Conservation (phyloP, 23 tunicate genomes). For the Trididemnum clinides region DNA sequence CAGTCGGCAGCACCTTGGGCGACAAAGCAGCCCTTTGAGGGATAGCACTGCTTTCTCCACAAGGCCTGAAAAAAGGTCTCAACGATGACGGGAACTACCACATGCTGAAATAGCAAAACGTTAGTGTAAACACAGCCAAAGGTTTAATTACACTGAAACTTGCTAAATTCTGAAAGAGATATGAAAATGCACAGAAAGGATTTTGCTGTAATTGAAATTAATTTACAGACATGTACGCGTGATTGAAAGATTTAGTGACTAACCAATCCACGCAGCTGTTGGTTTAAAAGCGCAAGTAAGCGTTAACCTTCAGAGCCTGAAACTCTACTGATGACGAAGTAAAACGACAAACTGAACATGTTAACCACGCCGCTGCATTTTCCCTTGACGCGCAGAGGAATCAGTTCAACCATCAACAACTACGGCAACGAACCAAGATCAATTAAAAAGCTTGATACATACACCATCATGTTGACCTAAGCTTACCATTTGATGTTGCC, state of each 20-base stretch:
- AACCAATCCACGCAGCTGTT: background rate
- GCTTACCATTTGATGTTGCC: conserved; percentile 74
- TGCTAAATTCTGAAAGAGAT: no score
- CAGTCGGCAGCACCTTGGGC: no score
- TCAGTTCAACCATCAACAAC: conserved; percentile 70
- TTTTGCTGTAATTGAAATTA: no score
- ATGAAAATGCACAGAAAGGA: no score
- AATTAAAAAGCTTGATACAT: conserved; percentile 85
- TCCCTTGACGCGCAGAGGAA: conserved; percentile 68
- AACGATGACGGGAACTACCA: no score
- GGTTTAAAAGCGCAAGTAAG: background rate
- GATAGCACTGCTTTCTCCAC: no score
- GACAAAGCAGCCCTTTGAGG: no score
- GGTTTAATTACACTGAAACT: no score
- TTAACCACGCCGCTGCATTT: conserved; percentile 71
- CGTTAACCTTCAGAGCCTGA: conserved; percentile 62
- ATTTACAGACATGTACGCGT: no score
- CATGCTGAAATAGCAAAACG: no score
- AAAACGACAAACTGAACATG: conserved; percentile 49
- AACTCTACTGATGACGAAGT: conserved; percentile 71
- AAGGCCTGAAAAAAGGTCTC: no score
- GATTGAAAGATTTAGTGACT: background rate
- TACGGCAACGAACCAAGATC: conserved; percentile 93
- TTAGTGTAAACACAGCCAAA: no score
- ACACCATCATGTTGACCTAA: conserved; percentile 61